Conservation (phyloP, 2,113 vertebrate species). For the Lamprologus lemairii region DNA sequence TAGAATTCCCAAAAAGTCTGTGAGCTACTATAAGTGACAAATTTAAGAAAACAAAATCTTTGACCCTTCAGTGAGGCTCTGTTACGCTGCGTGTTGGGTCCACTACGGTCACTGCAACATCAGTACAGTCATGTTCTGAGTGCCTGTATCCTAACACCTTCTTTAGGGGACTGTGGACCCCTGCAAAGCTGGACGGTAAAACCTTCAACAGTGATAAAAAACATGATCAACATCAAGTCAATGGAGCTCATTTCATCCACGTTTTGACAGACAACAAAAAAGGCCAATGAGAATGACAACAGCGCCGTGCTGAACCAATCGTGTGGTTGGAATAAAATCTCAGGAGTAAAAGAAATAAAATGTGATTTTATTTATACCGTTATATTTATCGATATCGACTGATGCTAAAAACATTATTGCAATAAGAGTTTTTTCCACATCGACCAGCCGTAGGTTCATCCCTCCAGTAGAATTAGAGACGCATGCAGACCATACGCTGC, state of each 20-base stretch:
- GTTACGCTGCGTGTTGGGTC: accelerated
- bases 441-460: accelerated
- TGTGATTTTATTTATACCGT: background rate
- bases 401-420: background rate
- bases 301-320: background rate
- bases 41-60: background rate
- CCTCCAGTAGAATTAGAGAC: background rate
- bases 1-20: background rate
- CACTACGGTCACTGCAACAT: background rate
- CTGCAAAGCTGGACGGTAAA: background rate
- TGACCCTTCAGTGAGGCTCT: background rate
- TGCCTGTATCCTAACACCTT: background rate
- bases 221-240: background rate
- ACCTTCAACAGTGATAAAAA: background rate
- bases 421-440: background rate
- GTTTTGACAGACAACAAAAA: background rate
- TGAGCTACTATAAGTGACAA: background rate
- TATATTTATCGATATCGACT: background rate
- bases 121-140: background rate
- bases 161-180: background rate
- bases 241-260: background rate
- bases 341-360: background rate
- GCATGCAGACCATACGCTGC: background rate
- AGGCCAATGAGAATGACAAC: background rate
- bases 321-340: background rate